Evolutionary conservation across 1,140 invertebrate genomes (phyloP), one percentile per base, ranked within the genome.

Genomic region (Drosophila obscura): DNA sequence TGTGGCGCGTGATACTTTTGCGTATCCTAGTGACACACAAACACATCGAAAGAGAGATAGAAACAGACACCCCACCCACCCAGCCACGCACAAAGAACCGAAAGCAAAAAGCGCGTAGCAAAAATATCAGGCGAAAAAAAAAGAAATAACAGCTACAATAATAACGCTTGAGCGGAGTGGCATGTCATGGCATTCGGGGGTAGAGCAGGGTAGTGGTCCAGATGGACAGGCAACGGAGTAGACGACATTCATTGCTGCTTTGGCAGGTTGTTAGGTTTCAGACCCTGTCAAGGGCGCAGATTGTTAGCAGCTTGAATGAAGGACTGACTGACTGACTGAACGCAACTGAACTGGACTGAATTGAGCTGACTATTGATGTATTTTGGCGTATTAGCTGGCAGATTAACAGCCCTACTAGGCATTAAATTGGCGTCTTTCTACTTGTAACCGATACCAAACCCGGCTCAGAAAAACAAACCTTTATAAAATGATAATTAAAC

Each of bases 21-120:
- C 82, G 82, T 87, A 87, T 87, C 83, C 83, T 82, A 87, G 83
- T 87, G 83, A 88, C 83, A 87, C 76, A 87, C 83, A 87, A 87
- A 87, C 66, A 79, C 83, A 73, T 43, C 52, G 52, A 39, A 44
- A 43, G 44, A 44, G 49, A 45, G 52, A 57, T 49, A 61, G 52
- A 66, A 65, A 72, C 73, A 69, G 50, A 63, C 81, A 58, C 74
- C 59, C 76, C 81, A 58, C 74, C 59, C 76, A 80, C 66, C 19
- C 19, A 19, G 66, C 59, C 76, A 80, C 66, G 60, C 74, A 77
- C 62, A 51, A 48, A 45, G 51, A 72, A 67, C 31, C 60, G 53
- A 78, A 59, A 62, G 78, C 67, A 77, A 79, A 79, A 81, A 81
- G 73, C 78, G 79, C 78, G 79, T 82, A 77, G 73, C 63, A 56